Base-by-base conservation (phyloP, 1,140 invertebrate genomes). In the Sycophaga agraensis region DNA sequence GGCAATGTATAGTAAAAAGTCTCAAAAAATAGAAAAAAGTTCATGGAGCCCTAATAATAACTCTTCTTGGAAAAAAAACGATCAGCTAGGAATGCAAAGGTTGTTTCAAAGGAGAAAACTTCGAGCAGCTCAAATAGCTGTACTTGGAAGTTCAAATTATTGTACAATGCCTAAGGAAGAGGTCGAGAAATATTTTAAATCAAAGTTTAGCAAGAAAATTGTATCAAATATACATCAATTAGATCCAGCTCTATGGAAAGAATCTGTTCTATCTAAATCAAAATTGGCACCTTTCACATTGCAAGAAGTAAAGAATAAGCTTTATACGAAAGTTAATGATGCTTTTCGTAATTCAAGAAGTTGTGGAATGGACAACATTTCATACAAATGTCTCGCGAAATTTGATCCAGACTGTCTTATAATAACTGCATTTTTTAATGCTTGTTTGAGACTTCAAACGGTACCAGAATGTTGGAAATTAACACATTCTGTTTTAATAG, bases 391-490 rank as follows among this genome's bases (percentile, higher is more conserved):
- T 39, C 19, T 45, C 2, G 12, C 31, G 0, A 34, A 21, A 22
- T 0, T 9, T 34, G 54, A 56, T 56, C 9, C 6, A 21, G 26
- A 56, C 22, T 56, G n/a, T 35, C 12, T 2, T 14, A 12, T 45
- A 26, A 21, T 56, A 35, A 56, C 54, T 14, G 26, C 24, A 12
- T 22, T 56, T 34, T 56, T 45, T 19, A 56, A 56, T 56, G 54
- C 28, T 22, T 56, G 54, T 19, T 34, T 55, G 24, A 16, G 11
- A 31, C 22, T 55, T 43, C 26, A 46, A 17, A 35, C 31, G 8
- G 9, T 57, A 0, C 42, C 54, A 22, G 21, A 57, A 9, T 21
- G 14, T 46, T 57, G 54, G 42, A 57, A 46, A 35, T 2, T 21
- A 16, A 21, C 21, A 16, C 37, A 46, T 31, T 57, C 54, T 11